phyloP scores from a whole-genome alignment of 2,797 vertebrate species.

The Sciurus carolinensis region DNA sequence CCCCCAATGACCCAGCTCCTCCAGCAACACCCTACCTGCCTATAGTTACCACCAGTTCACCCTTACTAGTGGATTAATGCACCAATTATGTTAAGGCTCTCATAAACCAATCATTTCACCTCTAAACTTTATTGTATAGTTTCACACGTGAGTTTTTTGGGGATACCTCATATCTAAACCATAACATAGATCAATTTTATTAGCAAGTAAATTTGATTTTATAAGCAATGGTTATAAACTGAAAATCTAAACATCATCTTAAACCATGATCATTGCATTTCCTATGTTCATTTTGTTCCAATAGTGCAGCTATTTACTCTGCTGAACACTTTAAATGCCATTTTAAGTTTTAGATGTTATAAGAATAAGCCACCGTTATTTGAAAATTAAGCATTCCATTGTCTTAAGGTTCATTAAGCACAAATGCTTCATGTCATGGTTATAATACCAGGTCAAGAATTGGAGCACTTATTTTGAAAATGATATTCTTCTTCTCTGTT shows the following conservation, averaged over 20 bases:
- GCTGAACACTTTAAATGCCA: neutral
- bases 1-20: too few species aligned
- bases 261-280: neutral
- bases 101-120: too few species aligned
- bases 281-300: neutral
- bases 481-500: slow-evolving; percentile 71
- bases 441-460: slow-evolving; percentile 54
- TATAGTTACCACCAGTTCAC: too few species aligned
- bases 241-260: neutral
- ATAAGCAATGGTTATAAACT: neutral
- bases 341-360: slow-evolving; percentile 41
- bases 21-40: too few species aligned
- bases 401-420: slow-evolving; percentile 21
- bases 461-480: slow-evolving; percentile 45
- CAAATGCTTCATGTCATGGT: slow-evolving; percentile 33
- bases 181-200: neutral
- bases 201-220: neutral
- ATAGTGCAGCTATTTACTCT: neutral
- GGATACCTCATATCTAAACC: too few species aligned
- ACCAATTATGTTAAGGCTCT: too few species aligned
- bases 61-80: too few species aligned
- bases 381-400: slow-evolving; percentile 26
- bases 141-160: too few species aligned
- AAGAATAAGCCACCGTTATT: slow-evolving; percentile 25
- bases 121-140: too few species aligned